These are phyloP conservation scores for Porites lutea DNA, from an alignment of 64 coral and sea anemone species.

Conservation along the genomic window DNA sequence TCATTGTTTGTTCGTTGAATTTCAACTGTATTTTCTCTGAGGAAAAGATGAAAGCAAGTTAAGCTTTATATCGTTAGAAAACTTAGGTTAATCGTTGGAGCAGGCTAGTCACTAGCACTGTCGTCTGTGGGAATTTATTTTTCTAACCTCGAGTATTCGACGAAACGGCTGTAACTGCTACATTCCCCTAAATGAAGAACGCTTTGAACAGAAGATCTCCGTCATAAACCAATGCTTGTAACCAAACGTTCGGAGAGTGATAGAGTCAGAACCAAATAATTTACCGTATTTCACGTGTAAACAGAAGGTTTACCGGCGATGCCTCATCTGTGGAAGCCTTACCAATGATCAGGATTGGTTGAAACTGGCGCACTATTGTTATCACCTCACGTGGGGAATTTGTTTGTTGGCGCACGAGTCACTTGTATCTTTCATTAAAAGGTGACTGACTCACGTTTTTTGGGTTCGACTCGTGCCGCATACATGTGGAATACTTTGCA, in stretches of 20 bases:
- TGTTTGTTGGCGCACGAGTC: conserved; percentile 3
- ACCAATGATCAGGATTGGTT: neutral
- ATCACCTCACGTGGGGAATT: conserved; percentile 16
- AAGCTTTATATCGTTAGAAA: too few relatives aligned
- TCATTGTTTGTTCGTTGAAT: neutral
- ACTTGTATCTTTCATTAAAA: neutral
- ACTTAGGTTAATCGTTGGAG: too few relatives aligned
- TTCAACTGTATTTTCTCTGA: neutral
- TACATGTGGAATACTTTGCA: neutral
- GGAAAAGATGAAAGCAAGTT: neutral
- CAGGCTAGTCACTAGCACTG: too few relatives aligned
- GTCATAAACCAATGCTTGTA: too few relatives aligned
- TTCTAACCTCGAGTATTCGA: too few relatives aligned
- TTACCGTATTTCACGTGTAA: conserved; percentile 36
- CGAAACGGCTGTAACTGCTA: neutral
- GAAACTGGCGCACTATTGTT: neutral
- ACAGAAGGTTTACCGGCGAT: neutral
- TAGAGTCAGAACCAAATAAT: neutral
- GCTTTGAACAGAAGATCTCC: neutral
- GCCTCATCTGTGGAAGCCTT: neutral
- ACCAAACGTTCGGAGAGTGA: too few relatives aligned
- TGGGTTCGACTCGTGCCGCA: neutral
- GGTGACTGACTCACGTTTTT: conserved; percentile 50
- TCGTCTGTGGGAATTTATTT: too few relatives aligned
- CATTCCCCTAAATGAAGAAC: neutral